A percentile compares a stretch with the other conserved stretches of the same genome.
phyloP scores from a whole-genome alignment of 2,797 vertebrate species.

The Clarias platycephalus region DNA sequence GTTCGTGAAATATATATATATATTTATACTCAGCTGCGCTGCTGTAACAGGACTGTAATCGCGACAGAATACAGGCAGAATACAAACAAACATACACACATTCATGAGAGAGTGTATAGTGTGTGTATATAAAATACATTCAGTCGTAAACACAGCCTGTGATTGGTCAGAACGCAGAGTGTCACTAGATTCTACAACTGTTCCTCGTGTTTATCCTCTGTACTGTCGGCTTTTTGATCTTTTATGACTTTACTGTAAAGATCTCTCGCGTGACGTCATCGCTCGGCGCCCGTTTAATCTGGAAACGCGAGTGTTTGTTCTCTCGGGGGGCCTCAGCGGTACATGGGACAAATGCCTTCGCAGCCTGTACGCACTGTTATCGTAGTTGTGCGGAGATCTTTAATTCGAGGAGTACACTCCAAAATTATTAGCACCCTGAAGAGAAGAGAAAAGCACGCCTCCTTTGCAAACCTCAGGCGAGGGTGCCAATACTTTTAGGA shows the following conservation, averaged over 20 bases:
- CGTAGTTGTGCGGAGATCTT: neutral
- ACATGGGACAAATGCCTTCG: neutral
- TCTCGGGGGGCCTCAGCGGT: neutral
- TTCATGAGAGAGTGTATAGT: neutral
- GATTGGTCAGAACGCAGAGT: neutral
- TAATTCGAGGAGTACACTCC: neutral
- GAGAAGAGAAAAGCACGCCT: neutral
- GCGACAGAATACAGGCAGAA: neutral
- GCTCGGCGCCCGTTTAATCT: neutral
- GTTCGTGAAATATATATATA: constrained; percentile 78
- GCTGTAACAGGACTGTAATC: constrained; percentile 39
- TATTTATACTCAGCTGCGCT: constrained; percentile 61
- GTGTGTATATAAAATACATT: constrained; percentile 66
- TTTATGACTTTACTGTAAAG: too few species aligned
- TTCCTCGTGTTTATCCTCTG: neutral
- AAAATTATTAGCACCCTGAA: neutral
- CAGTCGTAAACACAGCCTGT: constrained; percentile 59
- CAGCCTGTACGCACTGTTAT: neutral
- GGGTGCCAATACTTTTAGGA: neutral
- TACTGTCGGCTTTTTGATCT: neutral
- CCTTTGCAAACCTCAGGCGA: neutral
- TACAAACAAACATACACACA: constrained; percentile 24
- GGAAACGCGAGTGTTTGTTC: neutral
- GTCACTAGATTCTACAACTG: neutral
- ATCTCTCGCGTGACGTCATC: neutral